These are phyloP conservation scores for Lamellibrachia satsuma DNA, from an alignment of 2,888 invertebrate species.

Conservation along the genomic window DNA sequence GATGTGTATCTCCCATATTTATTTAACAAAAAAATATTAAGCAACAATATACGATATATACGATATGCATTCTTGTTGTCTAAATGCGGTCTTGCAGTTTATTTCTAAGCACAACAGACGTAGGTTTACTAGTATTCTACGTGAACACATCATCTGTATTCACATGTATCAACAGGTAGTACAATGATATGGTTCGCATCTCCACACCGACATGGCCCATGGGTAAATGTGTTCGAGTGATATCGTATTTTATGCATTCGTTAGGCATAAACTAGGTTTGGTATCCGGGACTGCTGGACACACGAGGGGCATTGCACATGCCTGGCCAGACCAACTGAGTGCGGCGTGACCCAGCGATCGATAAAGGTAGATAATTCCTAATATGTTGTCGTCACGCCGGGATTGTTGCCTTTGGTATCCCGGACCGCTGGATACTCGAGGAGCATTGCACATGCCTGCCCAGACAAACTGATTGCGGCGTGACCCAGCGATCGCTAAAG, in stretches of 20 bases:
- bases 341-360: neutral
- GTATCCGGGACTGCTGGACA: too few species aligned
- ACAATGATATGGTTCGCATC: neutral
- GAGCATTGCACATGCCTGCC: too few species aligned
- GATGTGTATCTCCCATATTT: neutral
- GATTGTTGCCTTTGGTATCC: neutral
- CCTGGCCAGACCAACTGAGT: too few species aligned
- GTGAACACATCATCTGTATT: neutral
- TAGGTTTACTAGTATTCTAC: neutral
- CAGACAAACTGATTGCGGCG: too few species aligned
- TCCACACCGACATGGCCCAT: neutral
- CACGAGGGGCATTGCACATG: too few species aligned
- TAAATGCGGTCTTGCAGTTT: neutral
- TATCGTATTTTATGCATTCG: neutral
- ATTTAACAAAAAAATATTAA: neutral
- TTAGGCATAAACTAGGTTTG: neutral
- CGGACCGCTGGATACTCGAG: too few species aligned
- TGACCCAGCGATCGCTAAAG: neutral
- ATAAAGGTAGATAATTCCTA: neutral
- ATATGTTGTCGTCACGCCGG: neutral
- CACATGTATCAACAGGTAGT: neutral
- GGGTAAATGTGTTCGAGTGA: neutral
- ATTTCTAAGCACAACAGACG: neutral
- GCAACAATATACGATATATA: neutral
- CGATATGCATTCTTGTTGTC: neutral